Evolutionary conservation across 2,888 invertebrate genomes (phyloP), one percentile per base, ranked within the genome.

Genomic region (Dolichomitus sp.): DNA sequence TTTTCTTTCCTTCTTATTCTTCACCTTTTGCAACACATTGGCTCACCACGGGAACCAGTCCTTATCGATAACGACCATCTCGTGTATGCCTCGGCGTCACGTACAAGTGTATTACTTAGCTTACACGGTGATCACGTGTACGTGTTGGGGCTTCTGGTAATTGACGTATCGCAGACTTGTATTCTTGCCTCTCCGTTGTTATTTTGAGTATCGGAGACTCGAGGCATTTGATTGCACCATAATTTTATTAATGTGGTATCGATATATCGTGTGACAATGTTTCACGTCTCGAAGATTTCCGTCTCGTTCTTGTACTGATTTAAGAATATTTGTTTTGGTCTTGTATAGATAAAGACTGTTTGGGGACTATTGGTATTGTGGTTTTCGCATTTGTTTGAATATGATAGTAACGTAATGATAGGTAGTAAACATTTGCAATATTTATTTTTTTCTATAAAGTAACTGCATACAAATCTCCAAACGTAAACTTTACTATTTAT

Each of bases 21-120:
- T 37, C 27, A 23, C 40, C 42, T 33, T 33, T 17, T 27, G 50
- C 48, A 33, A 19, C 48, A 19, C 23, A 52, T 27, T 19, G 6
- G 9, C 19, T 40, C 52, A 37, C 42, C 30, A 42, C 27, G 23
- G 23, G 11, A 23, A 30, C 45, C 6, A 37, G 57, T 40, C 42
- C 52, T 81, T 81, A 81, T 81, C 81, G 68, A 81, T 77, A 81
- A 81, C 77, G 68, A 77, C 68, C 59, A 77, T 81, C 81, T 68
- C 59, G 77, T 63, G 30, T 59, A 33, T n/a, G 19, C 45, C 52
- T 59, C 40, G 30, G 17, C 57, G 40, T n/a, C 40, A 27, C 68
- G 30, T 59, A 68, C 52, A 30, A 52, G 30, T 73, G 11, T 30
- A 80, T 69, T 73, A 73, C 59, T 73, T 19, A 17, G n/a, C 59